Evolutionary conservation across 2,888 invertebrate species (phyloP).

Genomic region (Cybosia mesomella): DNA sequence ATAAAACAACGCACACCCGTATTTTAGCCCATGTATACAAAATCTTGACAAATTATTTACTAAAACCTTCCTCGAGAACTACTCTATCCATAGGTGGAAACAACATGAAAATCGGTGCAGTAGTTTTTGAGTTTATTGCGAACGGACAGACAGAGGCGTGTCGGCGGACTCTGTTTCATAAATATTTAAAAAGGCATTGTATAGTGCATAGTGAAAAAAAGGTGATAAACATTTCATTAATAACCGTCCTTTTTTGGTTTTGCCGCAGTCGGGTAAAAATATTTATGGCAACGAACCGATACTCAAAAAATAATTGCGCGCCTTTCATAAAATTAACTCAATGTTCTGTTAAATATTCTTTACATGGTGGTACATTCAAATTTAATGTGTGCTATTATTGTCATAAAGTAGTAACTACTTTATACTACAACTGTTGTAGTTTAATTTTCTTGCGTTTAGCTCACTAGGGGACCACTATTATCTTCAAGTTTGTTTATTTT

Average conservation of each 20-base stretch:
- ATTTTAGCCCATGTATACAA: too few species aligned
- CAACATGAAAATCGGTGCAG: too few species aligned
- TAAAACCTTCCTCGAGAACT: too few species aligned
- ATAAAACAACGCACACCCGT: too few species aligned
- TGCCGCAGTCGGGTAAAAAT: neutral
- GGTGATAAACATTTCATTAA: too few species aligned
- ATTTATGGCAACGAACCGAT: neutral
- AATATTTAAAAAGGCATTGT: too few species aligned
- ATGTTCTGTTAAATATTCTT: neutral
- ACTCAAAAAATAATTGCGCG: neutral
- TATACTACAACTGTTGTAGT: neutral
- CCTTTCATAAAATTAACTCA: neutral
- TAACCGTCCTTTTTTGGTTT: neutral
- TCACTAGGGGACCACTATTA: neutral
- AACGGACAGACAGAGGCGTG: too few species aligned
- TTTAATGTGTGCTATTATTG: neutral
- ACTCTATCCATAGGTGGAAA: too few species aligned
- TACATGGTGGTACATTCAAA: neutral
- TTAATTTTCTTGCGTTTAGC: conserved; percentile 2
- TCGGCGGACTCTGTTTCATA: too few species aligned
- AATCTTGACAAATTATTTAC: too few species aligned
- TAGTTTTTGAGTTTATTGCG: too few species aligned
- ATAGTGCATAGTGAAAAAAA: neutral
- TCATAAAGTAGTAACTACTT: neutral
- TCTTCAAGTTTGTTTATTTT: conserved; percentile 1